Percentiles rank a stretch among this genome's conserved stretches.
Conservation (phyloP, 2,113 vertebrate species). For the Phrynosoma platyrhinos region DNA sequence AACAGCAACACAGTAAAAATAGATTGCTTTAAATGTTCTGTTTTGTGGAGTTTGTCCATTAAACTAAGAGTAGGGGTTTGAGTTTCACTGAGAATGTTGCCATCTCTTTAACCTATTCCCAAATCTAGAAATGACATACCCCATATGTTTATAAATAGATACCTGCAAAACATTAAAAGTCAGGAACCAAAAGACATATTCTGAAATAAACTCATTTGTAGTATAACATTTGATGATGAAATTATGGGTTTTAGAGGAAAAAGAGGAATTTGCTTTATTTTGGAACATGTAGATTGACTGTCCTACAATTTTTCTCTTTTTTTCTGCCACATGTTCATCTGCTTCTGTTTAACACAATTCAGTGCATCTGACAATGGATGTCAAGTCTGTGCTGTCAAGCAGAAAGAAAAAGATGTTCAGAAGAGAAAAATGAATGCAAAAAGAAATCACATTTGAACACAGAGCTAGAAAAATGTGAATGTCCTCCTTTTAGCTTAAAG, state of each 20-base stretch:
- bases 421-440: slow-evolving; percentile 34
- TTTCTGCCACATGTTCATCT: slow-evolving; percentile 22
- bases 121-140: background rate
- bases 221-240: background rate
- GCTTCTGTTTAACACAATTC: slow-evolving; percentile 33
- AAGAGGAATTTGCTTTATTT: background rate
- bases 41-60: background rate
- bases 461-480: slow-evolving; percentile 34
- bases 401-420: background rate
- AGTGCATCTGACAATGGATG: slow-evolving; percentile 22
- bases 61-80: background rate
- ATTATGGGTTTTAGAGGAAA: background rate
- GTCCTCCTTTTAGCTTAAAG: slow-evolving; percentile 21
- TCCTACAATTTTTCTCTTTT: slow-evolving; percentile 2
- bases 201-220: background rate
- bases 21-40: background rate
- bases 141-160: background rate
- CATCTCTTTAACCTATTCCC: background rate
- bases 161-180: background rate
- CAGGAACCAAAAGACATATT: background rate
- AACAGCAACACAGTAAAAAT: too few species aligned
- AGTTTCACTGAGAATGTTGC: background rate
- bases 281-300: background rate
- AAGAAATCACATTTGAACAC: slow-evolving; percentile 42
- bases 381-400: slow-evolving; percentile 26